Evolutionary conservation across 35 echinoderm and acorn worm species (phyloP).

Genomic region (Lytechinus pictus): DNA sequence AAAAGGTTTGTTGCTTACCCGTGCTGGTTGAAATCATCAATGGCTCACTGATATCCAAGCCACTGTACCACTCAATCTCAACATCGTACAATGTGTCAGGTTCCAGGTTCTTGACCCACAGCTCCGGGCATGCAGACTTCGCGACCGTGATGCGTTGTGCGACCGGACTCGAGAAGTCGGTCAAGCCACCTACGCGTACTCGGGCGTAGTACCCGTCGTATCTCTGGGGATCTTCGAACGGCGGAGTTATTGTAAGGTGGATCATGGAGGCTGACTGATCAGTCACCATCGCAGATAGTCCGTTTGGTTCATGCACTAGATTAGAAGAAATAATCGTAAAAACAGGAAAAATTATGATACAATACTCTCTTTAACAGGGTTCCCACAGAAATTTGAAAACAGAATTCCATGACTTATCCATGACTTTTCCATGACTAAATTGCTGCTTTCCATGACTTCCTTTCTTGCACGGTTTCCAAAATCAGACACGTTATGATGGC

Average conservation of each 20-base stretch:
- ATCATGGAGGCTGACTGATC: not conserved
- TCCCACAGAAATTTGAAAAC: no score
- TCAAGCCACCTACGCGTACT: not conserved
- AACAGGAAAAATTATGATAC: no score
- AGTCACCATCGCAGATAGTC: not conserved
- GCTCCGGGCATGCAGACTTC: slow-evolving; percentile 2
- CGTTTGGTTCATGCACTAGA: not conserved
- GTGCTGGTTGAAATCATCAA: not conserved
- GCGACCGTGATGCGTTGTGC: not conserved
- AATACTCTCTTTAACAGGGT: no score
- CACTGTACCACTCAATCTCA: not conserved
- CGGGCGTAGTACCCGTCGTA: slow-evolving; percentile 21
- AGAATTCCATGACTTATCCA: no score
- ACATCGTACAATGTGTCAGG: not conserved
- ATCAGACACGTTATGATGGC: no score
- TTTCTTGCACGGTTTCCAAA: no score
- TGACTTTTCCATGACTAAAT: no score
- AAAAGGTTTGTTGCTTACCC: not conserved
- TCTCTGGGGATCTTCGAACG: not conserved
- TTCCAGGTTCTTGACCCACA: not conserved
- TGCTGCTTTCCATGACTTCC: no score
- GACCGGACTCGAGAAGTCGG: not conserved
- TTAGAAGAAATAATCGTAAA: not conserved
- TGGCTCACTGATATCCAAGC: not conserved
- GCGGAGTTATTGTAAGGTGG: not conserved